Base-by-base conservation (phyloP, 2,888 invertebrate genomes). In the Congeria kusceri region DNA sequence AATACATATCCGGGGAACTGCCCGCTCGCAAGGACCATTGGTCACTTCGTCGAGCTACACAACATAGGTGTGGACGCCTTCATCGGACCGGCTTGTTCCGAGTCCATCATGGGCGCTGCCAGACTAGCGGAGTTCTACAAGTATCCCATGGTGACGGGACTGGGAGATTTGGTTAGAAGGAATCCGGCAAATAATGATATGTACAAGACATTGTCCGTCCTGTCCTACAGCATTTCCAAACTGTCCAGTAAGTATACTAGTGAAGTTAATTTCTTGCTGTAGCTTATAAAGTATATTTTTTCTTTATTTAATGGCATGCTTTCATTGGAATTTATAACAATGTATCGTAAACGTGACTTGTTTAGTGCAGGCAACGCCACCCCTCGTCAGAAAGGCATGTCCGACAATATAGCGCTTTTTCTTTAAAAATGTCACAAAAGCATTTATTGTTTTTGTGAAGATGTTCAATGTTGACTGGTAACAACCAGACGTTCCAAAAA, bases 171-270 rank as follows among this genome's bases (percentile, higher is more conserved):
- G 1, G 75, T 85, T 15, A 76, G 81, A 11, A 47, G 85, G 59
- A 39, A 64, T 5, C 49, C 61, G 28, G 13, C 56, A 25, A 64
- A 72, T 28, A 39, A 76, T 18, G 85, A 85, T 49, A 85, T 85
- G 83, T 83, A 78, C 56, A 75, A 72, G 20, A 82, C 83, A 11
- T 63, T 82, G 5, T 78, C 85, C 1, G 76, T 78, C 9, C 25
- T 83, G 62, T 85, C 85, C 0, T 85, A 85, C 62, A 83, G 81
- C 56, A 59, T 85, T 9, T 80, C 75, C 27, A 83, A 81, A 68
- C 62, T 85, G n/a, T 85, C 83, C 59, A 70, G 85, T 85, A 75
- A 79, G 79, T n/a, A n/a, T n/a, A n/a, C n/a, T n/a, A n/a, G n/a
- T n/a, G n/a, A n/a, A n/a, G n/a, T n/a, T n/a, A n/a, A n/a, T n/a